Base-by-base conservation (phyloP, 1,140 invertebrate genomes). In the Ceratitis capitata region DNA sequence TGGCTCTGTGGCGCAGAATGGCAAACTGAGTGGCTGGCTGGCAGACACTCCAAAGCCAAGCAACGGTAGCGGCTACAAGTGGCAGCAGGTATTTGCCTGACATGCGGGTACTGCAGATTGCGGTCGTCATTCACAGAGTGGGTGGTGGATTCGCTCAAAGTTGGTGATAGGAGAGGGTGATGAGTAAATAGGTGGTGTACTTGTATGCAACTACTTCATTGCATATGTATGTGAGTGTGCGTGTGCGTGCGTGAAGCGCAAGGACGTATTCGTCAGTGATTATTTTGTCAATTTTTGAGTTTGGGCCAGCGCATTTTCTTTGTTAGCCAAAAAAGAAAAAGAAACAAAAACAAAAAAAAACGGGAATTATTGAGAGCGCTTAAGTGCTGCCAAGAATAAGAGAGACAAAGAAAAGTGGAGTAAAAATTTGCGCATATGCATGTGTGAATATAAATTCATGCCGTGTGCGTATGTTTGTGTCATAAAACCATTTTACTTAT, bases 251-350 rank as follows among this genome's bases (percentile, higher is more conserved):
- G n/a, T 69, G 61, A 39, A 16, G 61, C 61, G 61, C 61, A 69
- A 69, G 39, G 61, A 35, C 32, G 5, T 35, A 69, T 69, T 19
- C 19, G 69, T 45, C 69, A 9, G n/a, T 78, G 39, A 78, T 78
- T 42, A 45, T 78, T 78, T 45, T 78, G 69, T 45, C 69, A 78
- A 78, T 78, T 78, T 35, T 47, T 78, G 69, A 45, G 69, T 78
- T 23, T 23, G 39, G 69, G 39, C 35, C 35, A n/a, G 32, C 69
- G 39, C 35, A 78, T 45, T 78, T 78, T 78, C 69, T 78, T 78
- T 78, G 69, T 78, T 32, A 26, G 7, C 32, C 23, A n/a, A 35
- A 78, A 78, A 1, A 47, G 45, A 19, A 56, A 56, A 5, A 47
- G 16, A 29, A 78, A n/a, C 69, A 78, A 78, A 1, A 47, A 78